These are phyloP conservation scores for Drosophila quinaria DNA, from an alignment of 2,888 invertebrate species.

Conservation along the genomic window DNA sequence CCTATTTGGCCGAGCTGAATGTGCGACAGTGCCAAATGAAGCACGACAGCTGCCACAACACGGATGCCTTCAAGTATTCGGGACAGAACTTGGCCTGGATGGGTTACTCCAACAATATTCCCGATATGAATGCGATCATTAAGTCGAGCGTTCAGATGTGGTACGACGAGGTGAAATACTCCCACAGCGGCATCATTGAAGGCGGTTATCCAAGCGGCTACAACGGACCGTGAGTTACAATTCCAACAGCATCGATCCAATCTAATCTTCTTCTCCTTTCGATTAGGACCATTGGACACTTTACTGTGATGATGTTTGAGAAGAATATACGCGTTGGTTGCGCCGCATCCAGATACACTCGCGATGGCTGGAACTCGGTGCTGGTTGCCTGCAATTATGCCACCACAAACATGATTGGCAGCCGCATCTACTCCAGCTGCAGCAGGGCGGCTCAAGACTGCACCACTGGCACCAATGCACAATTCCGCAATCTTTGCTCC, in stretches of 20 bases:
- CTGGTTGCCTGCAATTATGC: conserved; percentile 57
- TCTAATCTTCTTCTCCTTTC: neutral
- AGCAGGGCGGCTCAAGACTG: conserved; percentile 32
- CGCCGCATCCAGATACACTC: conserved; percentile 46
- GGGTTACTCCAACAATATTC: conserved; percentile 28
- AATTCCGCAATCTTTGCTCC: conserved; percentile 42
- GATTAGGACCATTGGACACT: conserved; percentile 54
- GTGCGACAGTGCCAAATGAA: conserved; percentile 51
- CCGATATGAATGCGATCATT: conserved; percentile 24
- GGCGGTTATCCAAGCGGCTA: conserved; percentile 49
- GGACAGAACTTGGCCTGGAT: conserved; percentile 57
- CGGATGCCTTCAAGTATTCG: conserved; percentile 47
- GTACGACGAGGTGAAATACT: conserved; percentile 46
- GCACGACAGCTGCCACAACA: conserved; percentile 61
- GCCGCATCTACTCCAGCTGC: conserved; percentile 47
- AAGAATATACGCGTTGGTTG: conserved; percentile 51
- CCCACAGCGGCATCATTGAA: conserved; percentile 41
- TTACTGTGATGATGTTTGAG: conserved; percentile 57
- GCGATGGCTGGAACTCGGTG: conserved; percentile 42
- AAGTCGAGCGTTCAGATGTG: conserved; percentile 48
- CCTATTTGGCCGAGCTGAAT: conserved; percentile 45
- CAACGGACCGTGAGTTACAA: conserved; percentile 50
- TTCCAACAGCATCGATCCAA: neutral
- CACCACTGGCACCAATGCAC: conserved; percentile 31
- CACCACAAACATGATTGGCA: conserved; percentile 49